These are phyloP conservation scores for Nineta flava DNA, from an alignment of 2,888 invertebrate genomes.

Conservation along the genomic window DNA sequence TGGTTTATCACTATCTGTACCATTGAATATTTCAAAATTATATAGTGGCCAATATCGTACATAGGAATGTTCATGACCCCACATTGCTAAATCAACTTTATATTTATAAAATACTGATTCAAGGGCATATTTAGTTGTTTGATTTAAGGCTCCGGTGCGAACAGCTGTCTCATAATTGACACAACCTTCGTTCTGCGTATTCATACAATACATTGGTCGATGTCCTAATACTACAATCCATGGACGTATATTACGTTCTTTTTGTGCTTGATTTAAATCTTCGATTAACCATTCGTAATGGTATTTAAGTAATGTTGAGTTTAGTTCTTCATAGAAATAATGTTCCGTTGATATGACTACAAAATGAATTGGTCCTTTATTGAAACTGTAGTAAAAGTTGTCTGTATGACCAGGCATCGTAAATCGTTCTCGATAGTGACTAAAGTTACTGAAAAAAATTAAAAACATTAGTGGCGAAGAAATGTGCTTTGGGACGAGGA, in stretches of 20 bases:
- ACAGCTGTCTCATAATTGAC: conserved; percentile 45
- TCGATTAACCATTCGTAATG: conserved; percentile 66
- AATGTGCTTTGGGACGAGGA: too few species aligned
- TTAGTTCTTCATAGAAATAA: conserved; percentile 77
- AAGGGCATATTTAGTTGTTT: conserved; percentile 30
- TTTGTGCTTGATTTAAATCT: conserved; percentile 53
- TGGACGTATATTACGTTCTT: conserved; percentile 49
- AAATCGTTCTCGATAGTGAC: conserved; percentile 74
- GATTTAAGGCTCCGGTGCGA: conserved; percentile 34
- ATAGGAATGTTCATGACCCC: conserved; percentile 93
- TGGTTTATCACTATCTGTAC: conserved; percentile 32
- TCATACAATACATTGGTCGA: conserved; percentile 85
- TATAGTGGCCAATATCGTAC: conserved; percentile 85
- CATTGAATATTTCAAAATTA: conserved; percentile 50
- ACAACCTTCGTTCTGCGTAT: conserved; percentile 69
- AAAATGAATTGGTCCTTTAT: conserved; percentile 72
- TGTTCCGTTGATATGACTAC: conserved; percentile 77
- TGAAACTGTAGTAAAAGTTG: conserved; percentile 62
- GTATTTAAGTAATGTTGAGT: conserved; percentile 37
- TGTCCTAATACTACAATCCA: conserved; percentile 79
- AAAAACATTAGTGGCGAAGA: too few species aligned
- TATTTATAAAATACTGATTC: conserved; percentile 66
- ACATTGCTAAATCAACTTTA: conserved; percentile 76
- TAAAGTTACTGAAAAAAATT: conserved; percentile 55
- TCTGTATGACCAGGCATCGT: conserved; percentile 61